phyloP scores from a whole-genome alignment of 1,140 invertebrate species.

The Aphelenchoides besseyi region DNA sequence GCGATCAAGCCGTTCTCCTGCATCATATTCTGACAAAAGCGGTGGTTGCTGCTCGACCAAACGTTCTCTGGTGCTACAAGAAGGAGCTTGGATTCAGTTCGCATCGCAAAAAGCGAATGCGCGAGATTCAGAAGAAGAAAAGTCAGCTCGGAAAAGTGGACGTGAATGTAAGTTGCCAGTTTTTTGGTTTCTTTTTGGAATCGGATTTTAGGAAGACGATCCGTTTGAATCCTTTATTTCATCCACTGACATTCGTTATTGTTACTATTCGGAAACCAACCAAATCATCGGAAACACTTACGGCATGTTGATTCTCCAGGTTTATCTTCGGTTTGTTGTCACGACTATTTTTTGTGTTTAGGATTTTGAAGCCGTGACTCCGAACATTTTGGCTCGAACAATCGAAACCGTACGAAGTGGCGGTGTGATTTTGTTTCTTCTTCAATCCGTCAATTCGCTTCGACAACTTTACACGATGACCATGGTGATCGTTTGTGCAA shows the following conservation, averaged over 20 bases:
- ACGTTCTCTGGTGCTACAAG: slow-evolving; percentile 94
- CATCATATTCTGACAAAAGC: slow-evolving; percentile 96
- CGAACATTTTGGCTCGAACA: slow-evolving; percentile 91
- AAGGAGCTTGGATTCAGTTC: slow-evolving; percentile 89
- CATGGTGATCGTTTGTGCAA: slow-evolving; percentile 70
- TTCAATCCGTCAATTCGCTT: slow-evolving; percentile 80
- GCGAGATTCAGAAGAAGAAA: slow-evolving; percentile 81
- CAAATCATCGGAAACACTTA: slow-evolving; percentile 96
- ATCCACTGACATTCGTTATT: slow-evolving; percentile 91
- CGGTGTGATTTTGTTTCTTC: slow-evolving; percentile 80
- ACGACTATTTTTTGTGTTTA: slow-evolving; percentile 64
- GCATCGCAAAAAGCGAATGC: slow-evolving; percentile 87
- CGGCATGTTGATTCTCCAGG: slow-evolving; percentile 91
- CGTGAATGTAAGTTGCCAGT: slow-evolving; percentile 64
- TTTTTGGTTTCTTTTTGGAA: slow-evolving; percentile 19
- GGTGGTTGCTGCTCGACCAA: slow-evolving; percentile 80
- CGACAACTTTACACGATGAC: slow-evolving; percentile 91
- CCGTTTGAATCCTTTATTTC: slow-evolving; percentile 93
- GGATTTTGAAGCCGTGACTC: slow-evolving; percentile 99
- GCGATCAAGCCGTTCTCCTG: slow-evolving; percentile 90
- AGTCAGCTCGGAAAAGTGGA: slow-evolving; percentile 76
- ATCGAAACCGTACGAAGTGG: slow-evolving; percentile 98
- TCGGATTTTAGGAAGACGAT: slow-evolving; percentile 80
- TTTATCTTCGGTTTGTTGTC: slow-evolving; percentile 55
- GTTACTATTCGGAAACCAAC: slow-evolving; percentile 94